phyloP scores from a whole-genome alignment of 2,797 vertebrate species.

The Tarsius wallacei region DNA sequence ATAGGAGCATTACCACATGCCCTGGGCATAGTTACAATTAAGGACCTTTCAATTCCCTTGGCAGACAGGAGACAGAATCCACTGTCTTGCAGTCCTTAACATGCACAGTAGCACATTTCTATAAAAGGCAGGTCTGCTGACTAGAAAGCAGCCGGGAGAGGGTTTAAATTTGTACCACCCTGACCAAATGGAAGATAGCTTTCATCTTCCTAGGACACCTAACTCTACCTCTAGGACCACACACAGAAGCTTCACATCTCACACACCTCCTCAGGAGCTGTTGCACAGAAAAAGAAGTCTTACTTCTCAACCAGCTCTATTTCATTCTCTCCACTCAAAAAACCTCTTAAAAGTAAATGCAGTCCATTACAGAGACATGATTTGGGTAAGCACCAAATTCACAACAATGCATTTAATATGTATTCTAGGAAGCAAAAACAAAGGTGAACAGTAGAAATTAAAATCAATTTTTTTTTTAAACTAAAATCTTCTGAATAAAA shows the following conservation, averaged over 20 bases:
- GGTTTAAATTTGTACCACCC: constrained; percentile 11
- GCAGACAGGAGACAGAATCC: constrained; percentile 66
- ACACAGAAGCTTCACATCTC: background rate
- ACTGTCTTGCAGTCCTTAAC: constrained; percentile 55
- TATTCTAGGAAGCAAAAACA: constrained; percentile 2
- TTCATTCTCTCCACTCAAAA: background rate
- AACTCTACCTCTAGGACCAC: background rate
- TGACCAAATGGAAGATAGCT: background rate
- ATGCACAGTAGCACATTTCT: constrained; percentile 2
- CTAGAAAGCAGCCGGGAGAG: background rate
- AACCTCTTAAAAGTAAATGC: constrained; percentile 32
- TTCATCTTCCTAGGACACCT: background rate
- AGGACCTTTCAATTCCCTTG: constrained; percentile 75
- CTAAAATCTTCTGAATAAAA: constrained; percentile 12
- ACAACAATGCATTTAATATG: background rate
- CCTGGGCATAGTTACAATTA: constrained; percentile 80
- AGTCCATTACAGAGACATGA: background rate
- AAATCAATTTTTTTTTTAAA: background rate
- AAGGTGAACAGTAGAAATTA: constrained; percentile 41
- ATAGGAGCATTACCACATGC: constrained; percentile 72
- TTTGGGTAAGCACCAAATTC: constrained; percentile 31
- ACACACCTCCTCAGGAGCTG: background rate
- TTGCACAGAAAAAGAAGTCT: background rate
- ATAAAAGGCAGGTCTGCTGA: constrained; percentile 23
- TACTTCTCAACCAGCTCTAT: constrained; percentile 48